phyloP scores from a whole-genome alignment of 2,797 vertebrate species.

The Falco biarmicus region DNA sequence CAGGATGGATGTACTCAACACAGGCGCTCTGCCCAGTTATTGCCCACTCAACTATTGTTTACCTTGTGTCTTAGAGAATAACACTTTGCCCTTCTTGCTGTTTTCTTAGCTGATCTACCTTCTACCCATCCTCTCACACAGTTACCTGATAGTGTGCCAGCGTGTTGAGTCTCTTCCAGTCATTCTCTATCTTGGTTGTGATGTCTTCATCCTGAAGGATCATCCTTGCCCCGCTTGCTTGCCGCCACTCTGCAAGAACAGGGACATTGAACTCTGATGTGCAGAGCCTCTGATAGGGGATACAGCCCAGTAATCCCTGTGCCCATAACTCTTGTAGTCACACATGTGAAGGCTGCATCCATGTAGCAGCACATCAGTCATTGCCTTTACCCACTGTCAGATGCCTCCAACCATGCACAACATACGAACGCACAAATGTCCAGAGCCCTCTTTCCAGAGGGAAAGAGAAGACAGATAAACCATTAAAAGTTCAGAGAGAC shows the following conservation, averaged over 20 bases:
- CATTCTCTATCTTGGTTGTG: conserved; percentile 96
- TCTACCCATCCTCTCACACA: not conserved
- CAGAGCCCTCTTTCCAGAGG: not conserved
- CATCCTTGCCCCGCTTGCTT: conserved; percentile 89
- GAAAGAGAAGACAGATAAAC: not conserved
- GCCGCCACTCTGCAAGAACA: conserved; percentile 89
- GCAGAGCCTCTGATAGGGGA: not conserved
- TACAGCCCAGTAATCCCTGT: not conserved
- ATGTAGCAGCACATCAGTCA: not conserved
- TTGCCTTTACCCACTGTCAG: not conserved
- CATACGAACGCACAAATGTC: not conserved
- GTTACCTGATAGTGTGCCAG: conserved; percentile 88
- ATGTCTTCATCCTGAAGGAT: conserved; percentile 96
- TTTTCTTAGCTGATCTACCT: not conserved
- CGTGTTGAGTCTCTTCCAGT: conserved; percentile 98
- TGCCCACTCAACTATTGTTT: not conserved
- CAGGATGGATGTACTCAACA: not conserved
- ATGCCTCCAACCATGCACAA: not conserved
- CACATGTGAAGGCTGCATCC: not conserved
- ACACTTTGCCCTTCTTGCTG: not conserved
- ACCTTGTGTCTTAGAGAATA: not conserved
- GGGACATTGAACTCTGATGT: not conserved
- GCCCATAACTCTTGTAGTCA: not conserved
- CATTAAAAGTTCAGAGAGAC: not conserved
- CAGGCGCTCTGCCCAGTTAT: not conserved